Evolutionary conservation across 2,113 vertebrate species (phyloP).

Genomic region (Salvelinus alpinus): DNA sequence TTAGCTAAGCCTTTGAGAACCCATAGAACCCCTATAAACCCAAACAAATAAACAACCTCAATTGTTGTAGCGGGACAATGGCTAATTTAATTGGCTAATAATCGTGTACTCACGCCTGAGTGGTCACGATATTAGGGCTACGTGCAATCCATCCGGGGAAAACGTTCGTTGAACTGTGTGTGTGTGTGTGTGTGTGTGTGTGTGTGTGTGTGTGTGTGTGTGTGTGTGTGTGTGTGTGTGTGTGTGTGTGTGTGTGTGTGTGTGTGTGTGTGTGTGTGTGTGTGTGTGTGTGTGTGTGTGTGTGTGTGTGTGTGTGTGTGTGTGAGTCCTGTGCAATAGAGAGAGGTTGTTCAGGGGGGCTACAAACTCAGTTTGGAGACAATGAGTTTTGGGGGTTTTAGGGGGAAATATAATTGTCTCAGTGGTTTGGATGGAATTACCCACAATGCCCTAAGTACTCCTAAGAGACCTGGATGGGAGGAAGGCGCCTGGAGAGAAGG

Average conservation of each 20-base stretch:
- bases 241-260: too few species aligned
- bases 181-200: too few species aligned
- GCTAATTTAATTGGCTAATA: constrained; percentile 37
- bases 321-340: too few species aligned
- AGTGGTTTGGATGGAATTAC: constrained; percentile 44
- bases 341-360: constrained; percentile 7
- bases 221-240: too few species aligned
- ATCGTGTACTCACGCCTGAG: constrained; percentile 14
- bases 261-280: too few species aligned
- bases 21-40: not conserved
- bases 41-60: not conserved
- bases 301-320: too few species aligned
- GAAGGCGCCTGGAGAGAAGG: too few species aligned
- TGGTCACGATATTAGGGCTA: constrained; percentile 20
- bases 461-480: constrained; percentile 23
- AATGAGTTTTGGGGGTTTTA: constrained; percentile 30
- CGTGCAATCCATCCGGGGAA: constrained; percentile 3
- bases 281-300: not conserved
- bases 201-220: too few species aligned
- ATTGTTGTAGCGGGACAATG: constrained; percentile 25
- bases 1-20: constrained; percentile 18
- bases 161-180: not conserved
- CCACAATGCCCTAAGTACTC: constrained; percentile 57
- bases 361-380: constrained; percentile 28
- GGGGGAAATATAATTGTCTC: constrained; percentile 51